Percentiles rank a stretch among this genome's conserved stretches.
phyloP scores from a whole-genome alignment of 2,797 vertebrate genomes.

The Anisognathus igniventris region DNA sequence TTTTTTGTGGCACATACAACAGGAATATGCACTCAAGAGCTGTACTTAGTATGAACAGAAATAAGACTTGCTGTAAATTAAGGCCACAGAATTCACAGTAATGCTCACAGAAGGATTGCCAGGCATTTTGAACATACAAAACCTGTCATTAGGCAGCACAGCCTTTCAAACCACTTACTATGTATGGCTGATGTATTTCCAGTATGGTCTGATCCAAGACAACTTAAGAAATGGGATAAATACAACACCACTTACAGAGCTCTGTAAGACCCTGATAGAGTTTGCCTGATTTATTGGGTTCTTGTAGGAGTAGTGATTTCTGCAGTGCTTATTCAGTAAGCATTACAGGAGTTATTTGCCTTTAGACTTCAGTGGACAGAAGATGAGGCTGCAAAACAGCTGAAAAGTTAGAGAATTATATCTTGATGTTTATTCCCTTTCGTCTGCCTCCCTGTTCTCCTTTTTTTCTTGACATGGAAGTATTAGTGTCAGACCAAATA shows the following conservation, averaged over 20 bases:
- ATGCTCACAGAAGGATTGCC: slow-evolving; percentile 41
- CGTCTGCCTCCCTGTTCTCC: neutral
- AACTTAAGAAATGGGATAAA: neutral
- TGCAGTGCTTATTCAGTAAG: neutral
- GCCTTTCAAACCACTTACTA: neutral
- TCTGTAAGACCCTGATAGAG: neutral
- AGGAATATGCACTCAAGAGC: slow-evolving; percentile 35
- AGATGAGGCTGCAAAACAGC: neutral
- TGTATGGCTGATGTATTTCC: neutral
- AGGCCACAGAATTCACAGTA: slow-evolving; percentile 18
- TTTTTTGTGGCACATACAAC: neutral
- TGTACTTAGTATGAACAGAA: slow-evolving; percentile 28
- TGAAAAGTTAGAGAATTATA: neutral
- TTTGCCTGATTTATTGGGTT: neutral
- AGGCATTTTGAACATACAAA: slow-evolving; percentile 21
- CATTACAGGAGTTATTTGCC: neutral
- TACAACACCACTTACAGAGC: neutral
- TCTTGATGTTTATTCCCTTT: neutral
- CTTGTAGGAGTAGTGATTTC: neutral
- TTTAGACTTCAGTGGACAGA: neutral
- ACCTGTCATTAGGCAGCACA: neutral
- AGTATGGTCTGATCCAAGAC: neutral
- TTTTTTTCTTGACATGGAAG: neutral
- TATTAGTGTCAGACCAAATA: neutral
- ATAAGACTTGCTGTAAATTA: slow-evolving; percentile 50